Percentiles rank a stretch among this genome's conserved stretches.
Conservation (phyloP, 2,797 vertebrate genomes). For the Tadarida brasiliensis region DNA sequence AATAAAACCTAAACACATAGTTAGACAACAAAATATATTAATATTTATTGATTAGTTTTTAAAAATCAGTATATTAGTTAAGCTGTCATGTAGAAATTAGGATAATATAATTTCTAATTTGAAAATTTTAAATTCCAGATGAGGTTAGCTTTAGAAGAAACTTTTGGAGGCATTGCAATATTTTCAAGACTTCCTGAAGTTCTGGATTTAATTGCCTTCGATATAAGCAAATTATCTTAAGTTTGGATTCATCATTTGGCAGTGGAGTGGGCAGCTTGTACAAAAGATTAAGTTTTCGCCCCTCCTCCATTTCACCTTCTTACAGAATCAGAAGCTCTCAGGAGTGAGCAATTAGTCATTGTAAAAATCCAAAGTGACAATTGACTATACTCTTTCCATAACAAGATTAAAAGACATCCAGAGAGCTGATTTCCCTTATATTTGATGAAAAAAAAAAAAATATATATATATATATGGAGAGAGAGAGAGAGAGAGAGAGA, state of each 20-base stretch:
- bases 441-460: too few species aligned
- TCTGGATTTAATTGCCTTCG: neutral
- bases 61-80: constrained; percentile 18
- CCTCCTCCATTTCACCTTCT: neutral
- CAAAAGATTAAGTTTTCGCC: neutral
- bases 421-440: neutral
- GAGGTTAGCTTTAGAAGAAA: neutral
- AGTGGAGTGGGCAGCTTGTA: neutral
- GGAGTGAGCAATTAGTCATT: neutral
- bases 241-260: neutral
- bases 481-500: too few species aligned
- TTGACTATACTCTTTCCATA: neutral
- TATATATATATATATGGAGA: too few species aligned
- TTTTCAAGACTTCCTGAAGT: neutral
- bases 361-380: constrained; percentile 2
- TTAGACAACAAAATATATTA: neutral
- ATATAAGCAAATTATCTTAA: neutral
- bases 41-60: neutral
- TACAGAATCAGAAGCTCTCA: neutral
- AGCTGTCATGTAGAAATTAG: neutral
- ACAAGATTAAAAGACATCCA: neutral
- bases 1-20: neutral
- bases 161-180: neutral
- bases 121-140: neutral
- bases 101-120: constrained; percentile 16